Evolutionary conservation across 2,113 vertebrate genomes (phyloP), one percentile per base, ranked within the genome.

Genomic region (Psilopsiagon aurifrons): DNA sequence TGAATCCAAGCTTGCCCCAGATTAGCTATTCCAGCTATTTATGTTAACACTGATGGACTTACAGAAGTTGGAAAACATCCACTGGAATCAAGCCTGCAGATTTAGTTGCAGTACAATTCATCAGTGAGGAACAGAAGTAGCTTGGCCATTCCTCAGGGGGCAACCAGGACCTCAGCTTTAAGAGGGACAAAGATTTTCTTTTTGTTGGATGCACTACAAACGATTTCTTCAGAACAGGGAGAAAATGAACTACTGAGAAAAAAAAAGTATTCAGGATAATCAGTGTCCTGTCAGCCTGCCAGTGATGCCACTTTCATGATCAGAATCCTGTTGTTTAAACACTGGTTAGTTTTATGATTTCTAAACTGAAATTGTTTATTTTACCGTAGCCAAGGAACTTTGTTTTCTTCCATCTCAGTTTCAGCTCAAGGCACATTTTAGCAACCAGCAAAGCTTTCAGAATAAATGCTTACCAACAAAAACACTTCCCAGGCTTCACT

Each of bases 381-480:
- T 87, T 78, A 47, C 49, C 6, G 14, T 37, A 62, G 43, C 39
- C 59, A 67, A 67, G 44, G 33, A 95, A 73, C 71, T 93, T 84
- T 79, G 49, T 85, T 93, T 88, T 89, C 54, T 94, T 87, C 62
- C 55, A 22, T 74, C 47, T 52, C 66, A 2, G 1, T 73, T 92
- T 74, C 80, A 83, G 88, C 86, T 96, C 33, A 94, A 93, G 70
- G 83, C 74, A 49, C 86, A 67, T 91, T 92, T 87, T 91, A 86
- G 85, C 77, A 94, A 94, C 28, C 52, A 79, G 44, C 41, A 87
- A 91, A 91, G 83, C 66, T 84, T 90, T 94, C 83, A 85, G 75
- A 59, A 77, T 91, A 92, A 94, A 89, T 0, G 46, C 90, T 94
- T 96, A 84, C 77, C 68, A 82, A 95, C 52, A 96, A 92, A 95